Evolutionary conservation across 2,113 vertebrate species (phyloP), one percentile per base, ranked within the genome.

Genomic region (Xyrauchen texanus): DNA sequence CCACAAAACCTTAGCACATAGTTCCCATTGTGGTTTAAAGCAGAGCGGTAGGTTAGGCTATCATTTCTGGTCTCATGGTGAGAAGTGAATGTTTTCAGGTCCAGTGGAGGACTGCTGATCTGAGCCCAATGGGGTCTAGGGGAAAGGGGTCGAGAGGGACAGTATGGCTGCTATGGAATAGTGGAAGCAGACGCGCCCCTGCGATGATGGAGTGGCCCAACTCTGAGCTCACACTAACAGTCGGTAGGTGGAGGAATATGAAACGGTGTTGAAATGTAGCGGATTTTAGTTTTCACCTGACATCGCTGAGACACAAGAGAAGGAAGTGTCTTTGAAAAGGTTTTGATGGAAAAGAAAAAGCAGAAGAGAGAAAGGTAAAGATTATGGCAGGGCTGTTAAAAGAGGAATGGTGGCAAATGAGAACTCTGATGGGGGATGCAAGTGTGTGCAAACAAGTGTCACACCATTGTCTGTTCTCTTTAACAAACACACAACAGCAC

Each of bases 11-110:
- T 77, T 82, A 88, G 84, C 92, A 92, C 90, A 92, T 93, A 91
- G 88, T 91, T 92, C 87, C 89, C 81, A 93, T 92, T 91, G 89
- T 86, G 88, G 88, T 90, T 90, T 84, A 88, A 91, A 87, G 86
- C 75, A 88, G 86, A 83, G 84, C 73, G 21, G 21, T 34, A 85
- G 87, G 86, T 21, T 65, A 84, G 87, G 86, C 86, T 87, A 81
- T 81, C 85, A 70, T 65, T 81, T 85, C 85, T 72, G 83, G 87
- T 89, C 90, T 89, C 89, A 87, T 87, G 85, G 88, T 89, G 89
- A 82, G 87, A 89, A 89, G 89, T 87, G 78, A 88, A 86, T 87
- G 44, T 84, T 88, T 86, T 79, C 77, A 80, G 83, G 88, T 83
- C 87, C 87, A 85, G 84, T 79, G 83, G 15, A 82, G 85, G 83